phyloP scores from a whole-genome alignment of 1,140 invertebrate species.

The Dreissena polymorpha region DNA sequence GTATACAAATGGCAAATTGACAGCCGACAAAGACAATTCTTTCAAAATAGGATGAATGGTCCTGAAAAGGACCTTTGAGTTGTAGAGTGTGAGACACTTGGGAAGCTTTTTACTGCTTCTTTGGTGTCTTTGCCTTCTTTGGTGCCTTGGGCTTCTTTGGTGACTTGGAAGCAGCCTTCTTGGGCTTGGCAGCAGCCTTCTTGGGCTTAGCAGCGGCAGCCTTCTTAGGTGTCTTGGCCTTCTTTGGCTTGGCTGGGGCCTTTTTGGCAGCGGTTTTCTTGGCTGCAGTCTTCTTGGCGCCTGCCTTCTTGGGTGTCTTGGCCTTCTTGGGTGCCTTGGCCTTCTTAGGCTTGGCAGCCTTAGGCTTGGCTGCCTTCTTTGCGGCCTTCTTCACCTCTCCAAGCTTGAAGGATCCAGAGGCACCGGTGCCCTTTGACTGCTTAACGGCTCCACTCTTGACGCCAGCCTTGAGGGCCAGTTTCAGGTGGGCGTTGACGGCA shows the following conservation, averaged over 20 bases:
- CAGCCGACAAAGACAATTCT: not conserved
- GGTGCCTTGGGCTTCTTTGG: constrained; percentile 20
- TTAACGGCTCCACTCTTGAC: constrained; percentile 70
- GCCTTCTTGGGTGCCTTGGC: constrained; percentile 15
- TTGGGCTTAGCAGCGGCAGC: not conserved
- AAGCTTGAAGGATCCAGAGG: constrained; percentile 70
- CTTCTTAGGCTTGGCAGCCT: constrained; percentile 22
- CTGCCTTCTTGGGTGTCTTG: not conserved
- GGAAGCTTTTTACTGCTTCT: not conserved
- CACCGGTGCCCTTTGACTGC: constrained; percentile 76
- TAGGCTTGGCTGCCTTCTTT: constrained; percentile 3
- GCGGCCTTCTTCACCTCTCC: constrained; percentile 7
- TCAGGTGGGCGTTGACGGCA: constrained; percentile 70
- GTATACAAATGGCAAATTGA: not conserved
- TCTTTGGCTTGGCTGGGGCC: constrained; percentile 39
- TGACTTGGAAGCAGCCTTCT: not conserved
- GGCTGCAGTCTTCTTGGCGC: not conserved
- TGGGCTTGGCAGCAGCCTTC: constrained; percentile 54
- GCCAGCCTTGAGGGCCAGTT: constrained; percentile 53
- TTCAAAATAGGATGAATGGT: not conserved
- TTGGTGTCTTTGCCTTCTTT: constrained; percentile 6
- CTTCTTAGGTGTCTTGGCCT: not conserved
- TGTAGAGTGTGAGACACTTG: not conserved
- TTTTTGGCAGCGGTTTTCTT: constrained; percentile 7
- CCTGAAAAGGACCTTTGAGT: not conserved